These are phyloP conservation scores for Nanorana parkeri DNA, from an alignment of 2,113 vertebrate genomes.

Conservation along the genomic window DNA sequence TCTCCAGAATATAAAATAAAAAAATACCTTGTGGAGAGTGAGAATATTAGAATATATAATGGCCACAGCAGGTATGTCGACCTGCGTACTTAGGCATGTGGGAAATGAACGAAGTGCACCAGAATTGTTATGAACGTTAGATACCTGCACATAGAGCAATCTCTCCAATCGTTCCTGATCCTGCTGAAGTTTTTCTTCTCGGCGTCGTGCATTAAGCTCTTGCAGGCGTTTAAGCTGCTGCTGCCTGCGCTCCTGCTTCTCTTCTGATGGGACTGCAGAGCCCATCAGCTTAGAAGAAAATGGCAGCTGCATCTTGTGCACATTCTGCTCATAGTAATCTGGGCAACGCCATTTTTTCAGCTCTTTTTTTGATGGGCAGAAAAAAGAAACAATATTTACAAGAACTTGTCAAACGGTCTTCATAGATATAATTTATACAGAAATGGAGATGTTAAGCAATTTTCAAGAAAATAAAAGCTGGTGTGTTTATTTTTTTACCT, in stretches of 20 bases:
- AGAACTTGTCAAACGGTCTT: no score
- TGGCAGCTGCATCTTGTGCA: conserved; percentile 95
- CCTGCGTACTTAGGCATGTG: no score
- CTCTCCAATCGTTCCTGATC: conserved; percentile 91
- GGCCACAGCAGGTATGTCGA: no score
- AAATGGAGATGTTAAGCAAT: no score
- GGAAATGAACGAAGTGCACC: not conserved
- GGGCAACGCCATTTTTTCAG: conserved; percentile 90
- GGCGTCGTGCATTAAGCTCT: conserved; percentile 89
- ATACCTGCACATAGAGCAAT: conserved; percentile 86
- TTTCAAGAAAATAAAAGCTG: no score
- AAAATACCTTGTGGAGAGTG: no score
- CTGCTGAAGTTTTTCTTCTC: conserved; percentile 91
- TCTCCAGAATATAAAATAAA: no score
- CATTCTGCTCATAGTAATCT: conserved; percentile 89
- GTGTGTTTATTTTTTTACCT: no score
- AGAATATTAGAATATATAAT: no score
- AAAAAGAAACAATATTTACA: not conserved
- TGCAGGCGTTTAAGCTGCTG: conserved; percentile 92
- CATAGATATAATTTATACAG: no score
- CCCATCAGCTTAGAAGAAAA: conserved; percentile 87
- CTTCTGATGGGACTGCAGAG: conserved; percentile 82
- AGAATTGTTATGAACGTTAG: not conserved
- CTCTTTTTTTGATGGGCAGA: conserved; percentile 71
- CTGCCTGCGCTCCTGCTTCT: conserved; percentile 88